Base-by-base conservation (phyloP, 2,888 invertebrate species). In the Tuta absoluta region DNA sequence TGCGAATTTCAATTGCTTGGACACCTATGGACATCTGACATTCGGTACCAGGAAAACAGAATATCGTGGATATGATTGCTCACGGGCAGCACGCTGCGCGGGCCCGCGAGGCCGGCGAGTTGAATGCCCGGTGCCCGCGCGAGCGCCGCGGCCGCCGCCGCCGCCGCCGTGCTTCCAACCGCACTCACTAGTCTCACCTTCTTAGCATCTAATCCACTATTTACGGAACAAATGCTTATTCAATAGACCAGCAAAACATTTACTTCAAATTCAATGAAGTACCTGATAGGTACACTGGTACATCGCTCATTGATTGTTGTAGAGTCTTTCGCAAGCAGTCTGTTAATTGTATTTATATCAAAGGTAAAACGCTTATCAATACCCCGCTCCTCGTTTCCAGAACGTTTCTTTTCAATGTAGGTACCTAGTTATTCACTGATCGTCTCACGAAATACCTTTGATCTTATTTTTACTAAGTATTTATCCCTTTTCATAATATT, bases 81-180 rank as follows among this genome's bases (percentile, higher is more conserved):
- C 69, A 62, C 64, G 70, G 67, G 64, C 69, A 72, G 67, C 71
- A 67, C 63, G 69, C 66, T 64, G 64, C 64, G 65, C 33, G 67
- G 69, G 67, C 69, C 68, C 70, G 69, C 72, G 76, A 75, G 76
- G 78, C 74, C 56, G 56, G 56, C 56, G 56, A 56, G 59, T 49
- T 41, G 33, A 24, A 33, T 70, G 72, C 72, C 74, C 73, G 69
- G 33, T 71, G 72, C 69, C 71, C 88, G 83, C 91, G 91, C 89
- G 91, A 90, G 91, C 89, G 91, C 90, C 84, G 89, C 90, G 90
- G 84, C 79, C 77, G 77, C 72, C n/a, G n/a, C n/a, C n/a, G 76
- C 90, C 90, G 84, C 79, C 77, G 77, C 72, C 76, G 67, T 81
- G 81, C 82, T 82, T 81, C 82, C 81, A 80, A 77, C 76, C 80